phyloP scores from a whole-genome alignment of 1,140 invertebrate species.

The Gerris buenoi region DNA sequence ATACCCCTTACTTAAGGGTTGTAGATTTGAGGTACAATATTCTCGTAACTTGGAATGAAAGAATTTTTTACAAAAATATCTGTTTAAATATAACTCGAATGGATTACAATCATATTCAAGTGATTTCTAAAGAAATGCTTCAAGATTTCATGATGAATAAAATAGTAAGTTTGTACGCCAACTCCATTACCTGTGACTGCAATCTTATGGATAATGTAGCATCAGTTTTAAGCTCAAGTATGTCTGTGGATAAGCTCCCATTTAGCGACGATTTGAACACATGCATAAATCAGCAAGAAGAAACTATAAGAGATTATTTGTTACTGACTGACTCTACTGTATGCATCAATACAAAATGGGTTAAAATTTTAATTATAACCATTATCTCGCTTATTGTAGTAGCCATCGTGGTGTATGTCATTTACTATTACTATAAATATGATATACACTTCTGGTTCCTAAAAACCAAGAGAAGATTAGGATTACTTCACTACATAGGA shows the following conservation, averaged over 20 bases:
- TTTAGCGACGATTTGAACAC: too few relatives aligned
- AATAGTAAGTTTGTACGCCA: neutral
- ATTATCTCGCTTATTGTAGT: neutral
- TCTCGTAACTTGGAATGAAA: constrained; percentile 4
- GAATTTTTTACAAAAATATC: neutral
- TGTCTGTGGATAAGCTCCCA: too few relatives aligned
- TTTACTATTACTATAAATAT: neutral
- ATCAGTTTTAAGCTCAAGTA: too few relatives aligned
- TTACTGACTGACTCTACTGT: too few relatives aligned
- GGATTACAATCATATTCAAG: constrained; percentile 9
- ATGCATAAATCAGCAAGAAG: too few relatives aligned
- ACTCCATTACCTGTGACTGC: constrained; percentile 10
- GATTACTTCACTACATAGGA: neutral
- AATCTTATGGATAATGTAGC: neutral
- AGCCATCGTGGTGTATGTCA: too few relatives aligned
- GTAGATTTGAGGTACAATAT: constrained; percentile 8
- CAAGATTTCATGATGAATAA: neutral
- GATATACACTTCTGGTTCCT: neutral
- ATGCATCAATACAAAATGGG: neutral
- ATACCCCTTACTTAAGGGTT: neutral
- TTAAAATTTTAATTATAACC: neutral
- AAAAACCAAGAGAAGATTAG: neutral
- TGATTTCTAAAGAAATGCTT: constrained; percentile 9
- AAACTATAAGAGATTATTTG: too few relatives aligned
- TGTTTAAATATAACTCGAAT: neutral